Conservation (phyloP, 2,113 vertebrate species). For the Acanthisitta chloris region DNA sequence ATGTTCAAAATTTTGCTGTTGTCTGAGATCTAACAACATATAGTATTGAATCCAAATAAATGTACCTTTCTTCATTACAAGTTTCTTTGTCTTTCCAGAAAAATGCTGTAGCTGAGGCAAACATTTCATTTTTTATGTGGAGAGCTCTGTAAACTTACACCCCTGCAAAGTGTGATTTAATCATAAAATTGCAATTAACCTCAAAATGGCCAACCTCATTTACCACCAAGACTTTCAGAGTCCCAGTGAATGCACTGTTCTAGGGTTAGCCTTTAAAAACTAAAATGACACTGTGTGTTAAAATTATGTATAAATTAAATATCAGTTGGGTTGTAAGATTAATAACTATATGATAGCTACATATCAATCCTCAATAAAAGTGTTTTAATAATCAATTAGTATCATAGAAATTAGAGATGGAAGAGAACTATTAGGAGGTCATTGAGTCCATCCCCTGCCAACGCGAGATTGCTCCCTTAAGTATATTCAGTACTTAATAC, state of each 20-base stretch:
- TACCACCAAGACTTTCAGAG: slow-evolving; percentile 16
- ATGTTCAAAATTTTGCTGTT: neutral
- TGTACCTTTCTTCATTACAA: neutral
- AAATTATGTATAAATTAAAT: slow-evolving; percentile 70
- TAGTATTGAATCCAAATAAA: neutral
- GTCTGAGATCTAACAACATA: neutral
- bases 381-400: slow-evolving; percentile 71
- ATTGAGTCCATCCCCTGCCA: slow-evolving; percentile 64
- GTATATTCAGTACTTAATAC: slow-evolving; percentile 53
- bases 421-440: slow-evolving; percentile 66
- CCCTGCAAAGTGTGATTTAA: neutral
- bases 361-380: slow-evolving; percentile 71
- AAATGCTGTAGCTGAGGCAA: neutral
- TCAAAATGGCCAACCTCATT: neutral
- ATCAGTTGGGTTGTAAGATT: slow-evolving; percentile 68
- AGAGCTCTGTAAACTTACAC: neutral
- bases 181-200: slow-evolving; percentile 8
- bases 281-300: slow-evolving; percentile 48
- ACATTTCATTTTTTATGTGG: neutral
- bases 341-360: slow-evolving; percentile 67
- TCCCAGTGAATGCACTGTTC: neutral
- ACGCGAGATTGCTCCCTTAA: slow-evolving; percentile 48
- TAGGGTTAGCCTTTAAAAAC: slow-evolving; percentile 35
- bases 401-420: slow-evolving; percentile 72
- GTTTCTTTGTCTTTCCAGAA: neutral